These are phyloP conservation scores for Microctenopoma stevenorrisi DNA, from an alignment of 2,797 vertebrate genomes.

Conservation along the genomic window DNA sequence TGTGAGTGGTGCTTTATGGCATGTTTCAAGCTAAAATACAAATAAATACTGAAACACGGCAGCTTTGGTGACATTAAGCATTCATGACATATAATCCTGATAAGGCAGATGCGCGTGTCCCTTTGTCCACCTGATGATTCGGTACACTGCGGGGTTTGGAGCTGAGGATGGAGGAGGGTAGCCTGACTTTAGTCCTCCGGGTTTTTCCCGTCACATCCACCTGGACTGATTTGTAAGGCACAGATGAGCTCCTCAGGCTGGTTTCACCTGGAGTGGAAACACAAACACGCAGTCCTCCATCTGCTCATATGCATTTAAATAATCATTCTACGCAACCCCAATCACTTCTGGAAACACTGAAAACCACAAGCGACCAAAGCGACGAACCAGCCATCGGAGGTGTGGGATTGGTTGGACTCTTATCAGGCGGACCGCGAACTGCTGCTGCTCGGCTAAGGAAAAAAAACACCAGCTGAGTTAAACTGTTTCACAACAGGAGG, in stretches of 20 bases:
- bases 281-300: background rate
- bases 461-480: conserved; percentile 22
- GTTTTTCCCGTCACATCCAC: conserved; percentile 82
- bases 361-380: conserved; percentile 8
- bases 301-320: background rate
- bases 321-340: background rate
- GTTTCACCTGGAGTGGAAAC: conserved; percentile 37
- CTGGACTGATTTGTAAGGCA: conserved; percentile 47
- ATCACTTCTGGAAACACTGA: conserved; percentile 5
- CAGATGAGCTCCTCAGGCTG: conserved; percentile 36
- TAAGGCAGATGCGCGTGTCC: background rate
- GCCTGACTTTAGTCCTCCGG: conserved; percentile 78
- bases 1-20: background rate
- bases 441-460: conserved; percentile 41
- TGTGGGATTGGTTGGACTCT: conserved; percentile 55
- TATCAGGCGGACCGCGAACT: conserved; percentile 27
- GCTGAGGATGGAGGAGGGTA: conserved; percentile 80
- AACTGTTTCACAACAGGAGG: background rate
- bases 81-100: too few relatives aligned
- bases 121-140: conserved; percentile 81
- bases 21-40: too few relatives aligned
- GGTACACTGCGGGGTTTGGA: conserved; percentile 79
- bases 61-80: too few relatives aligned
- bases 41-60: background rate
- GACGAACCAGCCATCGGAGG: conserved; percentile 59